Evolutionary conservation across 1,140 invertebrate species (phyloP).

Genomic region (Philopotamus ludificatus): DNA sequence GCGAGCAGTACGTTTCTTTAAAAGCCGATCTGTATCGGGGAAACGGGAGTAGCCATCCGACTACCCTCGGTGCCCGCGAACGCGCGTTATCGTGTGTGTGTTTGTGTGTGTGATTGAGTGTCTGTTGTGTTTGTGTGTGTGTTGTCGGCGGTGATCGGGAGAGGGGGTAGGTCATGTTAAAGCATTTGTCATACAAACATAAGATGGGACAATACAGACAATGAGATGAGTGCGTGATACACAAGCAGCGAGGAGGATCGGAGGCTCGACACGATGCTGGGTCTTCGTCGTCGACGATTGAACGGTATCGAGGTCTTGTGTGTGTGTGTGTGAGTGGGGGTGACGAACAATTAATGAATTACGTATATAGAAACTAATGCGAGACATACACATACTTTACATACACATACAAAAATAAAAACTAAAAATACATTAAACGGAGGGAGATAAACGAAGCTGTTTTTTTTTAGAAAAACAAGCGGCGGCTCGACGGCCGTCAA

Average conservation of each 20-base stretch:
- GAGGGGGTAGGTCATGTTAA: conserved; percentile 49
- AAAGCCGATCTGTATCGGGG: too few relatives aligned
- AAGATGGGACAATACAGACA: conserved; percentile 47
- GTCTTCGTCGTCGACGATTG: too few relatives aligned
- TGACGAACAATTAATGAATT: conserved; percentile 39
- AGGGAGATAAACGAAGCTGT: conserved; percentile 35
- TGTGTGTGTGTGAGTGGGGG: conserved; percentile 19
- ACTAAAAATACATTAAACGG: conserved; percentile 36
- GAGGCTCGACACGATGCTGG: too few relatives aligned
- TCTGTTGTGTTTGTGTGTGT: conserved; percentile 17
- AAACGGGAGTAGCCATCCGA: not conserved
- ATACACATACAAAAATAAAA: conserved; percentile 58
- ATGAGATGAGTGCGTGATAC: conserved; percentile 34
- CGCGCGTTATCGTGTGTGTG: conserved; percentile 25
- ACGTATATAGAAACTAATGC: conserved; percentile 52
- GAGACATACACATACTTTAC: conserved; percentile 59
- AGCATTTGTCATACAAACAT: conserved; percentile 58
- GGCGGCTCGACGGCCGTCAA: conserved; percentile 30
- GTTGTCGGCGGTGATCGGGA: conserved; percentile 12
- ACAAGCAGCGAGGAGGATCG: conserved; percentile 13
- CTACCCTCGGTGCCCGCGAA: too few relatives aligned
- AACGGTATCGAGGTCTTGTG: conserved; percentile 2
- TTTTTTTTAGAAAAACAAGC: conserved; percentile 35
- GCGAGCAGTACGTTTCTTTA: too few relatives aligned
- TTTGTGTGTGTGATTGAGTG: conserved; percentile 24